These are phyloP conservation scores for Cyrtonyx montezumae DNA, from an alignment of 2,113 vertebrate species.

Conservation along the genomic window DNA sequence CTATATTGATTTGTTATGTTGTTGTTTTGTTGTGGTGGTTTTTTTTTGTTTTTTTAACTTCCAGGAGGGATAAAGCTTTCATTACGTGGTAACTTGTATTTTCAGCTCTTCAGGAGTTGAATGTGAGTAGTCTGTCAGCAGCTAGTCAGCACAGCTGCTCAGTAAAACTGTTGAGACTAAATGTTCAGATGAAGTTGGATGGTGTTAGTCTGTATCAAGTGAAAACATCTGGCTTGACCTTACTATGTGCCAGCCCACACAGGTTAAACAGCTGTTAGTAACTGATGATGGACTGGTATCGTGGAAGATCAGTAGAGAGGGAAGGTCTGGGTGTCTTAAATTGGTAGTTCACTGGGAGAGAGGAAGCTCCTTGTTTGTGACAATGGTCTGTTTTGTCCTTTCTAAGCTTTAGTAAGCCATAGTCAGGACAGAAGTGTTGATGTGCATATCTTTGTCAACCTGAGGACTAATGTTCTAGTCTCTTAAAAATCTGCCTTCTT, in stretches of 20 bases:
- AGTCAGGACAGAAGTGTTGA: not conserved
- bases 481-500: not conserved
- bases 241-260: not conserved
- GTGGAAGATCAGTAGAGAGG: not conserved
- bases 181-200: not conserved
- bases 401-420: not conserved
- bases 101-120: not conserved
- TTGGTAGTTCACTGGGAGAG: not conserved
- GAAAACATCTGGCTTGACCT: not conserved
- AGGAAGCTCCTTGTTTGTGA: not conserved
- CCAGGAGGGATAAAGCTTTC: not conserved
- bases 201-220: not conserved
- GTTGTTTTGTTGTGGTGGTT: not conserved
- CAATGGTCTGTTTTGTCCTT: not conserved
- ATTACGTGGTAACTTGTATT: not conserved
- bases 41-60: not conserved
- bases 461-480: not conserved
- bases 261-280: not conserved
- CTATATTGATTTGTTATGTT: not conserved
- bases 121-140: not conserved
- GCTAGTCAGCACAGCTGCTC: not conserved
- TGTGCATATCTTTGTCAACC: not conserved
- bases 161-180: not conserved
- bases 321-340: not conserved
- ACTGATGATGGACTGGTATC: not conserved